Evolutionary conservation across 2,888 invertebrate species (phyloP), one percentile per base, ranked within the genome.

Genomic region (Kryphioiulus occultus): DNA sequence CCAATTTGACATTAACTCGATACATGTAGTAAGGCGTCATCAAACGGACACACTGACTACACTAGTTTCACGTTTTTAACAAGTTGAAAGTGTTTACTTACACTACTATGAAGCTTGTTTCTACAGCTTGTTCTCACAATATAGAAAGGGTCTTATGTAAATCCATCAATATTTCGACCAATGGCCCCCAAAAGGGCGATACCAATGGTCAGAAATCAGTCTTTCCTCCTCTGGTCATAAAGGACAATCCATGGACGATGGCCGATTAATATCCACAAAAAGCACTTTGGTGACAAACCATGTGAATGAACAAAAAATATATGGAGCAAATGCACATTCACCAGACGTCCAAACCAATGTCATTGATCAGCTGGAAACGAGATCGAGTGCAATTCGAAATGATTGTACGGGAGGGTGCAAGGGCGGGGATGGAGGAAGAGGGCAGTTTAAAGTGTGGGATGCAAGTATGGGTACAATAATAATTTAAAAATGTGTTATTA

Each of bases 241-340:
- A n/a, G 68, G 68, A 12, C 68, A 68, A 68, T 68, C 68, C 26
- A 26, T 68, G 68, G 68, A 68, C 68, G 68, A 26, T 68, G 68
- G n/a, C 68, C 68, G n/a, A 68, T 68, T 68, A 68, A 68, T 68
- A 68, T 68, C 68, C 68, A 68, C 68, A 68, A 68, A 68, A 68
- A 68, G 26, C 68, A 68, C 68, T 68, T 68, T 68, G 12, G 26
- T 68, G 26, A 68, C 68, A 68, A 68, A 68, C 68, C 68, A n/a
- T 26, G 26, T 26, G 68, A 68, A 68, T 26, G 68, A 68, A 26
- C 3, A 9, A 9, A 9, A 39, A 39, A 39, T 5, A 39, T 5
- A 39, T 39, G 39, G 3, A 39, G 39, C 39, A 68, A 68, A 68
- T 68, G 68, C 26, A 68, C 68, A 68, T 68, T 68, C 2, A 12